Evolutionary conservation across 2,888 invertebrate genomes (phyloP).

Genomic region (Plebejus argus): DNA sequence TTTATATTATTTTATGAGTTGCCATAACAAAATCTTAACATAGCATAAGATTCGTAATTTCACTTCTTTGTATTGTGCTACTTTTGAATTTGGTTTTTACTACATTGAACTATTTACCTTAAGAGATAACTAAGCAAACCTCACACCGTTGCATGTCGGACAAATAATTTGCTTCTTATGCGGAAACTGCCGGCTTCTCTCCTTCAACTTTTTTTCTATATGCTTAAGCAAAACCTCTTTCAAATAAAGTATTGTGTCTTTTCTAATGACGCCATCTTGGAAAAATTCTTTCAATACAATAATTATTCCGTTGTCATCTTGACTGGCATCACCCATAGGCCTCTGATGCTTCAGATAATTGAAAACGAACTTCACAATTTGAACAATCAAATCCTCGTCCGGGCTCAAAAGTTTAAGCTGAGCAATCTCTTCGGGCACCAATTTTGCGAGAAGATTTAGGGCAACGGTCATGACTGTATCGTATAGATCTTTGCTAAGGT

Average conservation of each 20-base stretch:
- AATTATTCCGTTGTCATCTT: constrained; percentile 61
- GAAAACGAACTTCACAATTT: constrained; percentile 69
- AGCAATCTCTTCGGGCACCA: constrained; percentile 65
- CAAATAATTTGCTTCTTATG: constrained; percentile 61
- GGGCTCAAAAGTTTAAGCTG: constrained; percentile 62
- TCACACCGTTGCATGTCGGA: constrained; percentile 58
- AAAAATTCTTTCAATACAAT: constrained; percentile 69
- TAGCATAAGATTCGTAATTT: background rate
- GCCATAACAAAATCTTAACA: background rate
- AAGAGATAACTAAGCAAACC: constrained; percentile 45
- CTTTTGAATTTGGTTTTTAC: too few species aligned
- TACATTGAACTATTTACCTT: too few species aligned
- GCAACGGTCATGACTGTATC: constrained; percentile 66
- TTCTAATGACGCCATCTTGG: constrained; percentile 65
- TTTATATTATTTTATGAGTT: background rate
- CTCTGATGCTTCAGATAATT: constrained; percentile 66
- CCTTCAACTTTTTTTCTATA: constrained; percentile 57
- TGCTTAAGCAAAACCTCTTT: constrained; percentile 58
- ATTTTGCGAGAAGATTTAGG: constrained; percentile 60
- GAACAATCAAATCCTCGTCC: constrained; percentile 67
- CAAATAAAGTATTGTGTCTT: constrained; percentile 61
- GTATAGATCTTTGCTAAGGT: constrained; percentile 65
- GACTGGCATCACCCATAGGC: constrained; percentile 61
- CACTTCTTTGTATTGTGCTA: background rate
- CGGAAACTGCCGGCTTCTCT: constrained; percentile 52